Evolutionary conservation across 2,888 invertebrate species (phyloP), one percentile per base, ranked within the genome.

Genomic region (Gryllus longicercus): DNA sequence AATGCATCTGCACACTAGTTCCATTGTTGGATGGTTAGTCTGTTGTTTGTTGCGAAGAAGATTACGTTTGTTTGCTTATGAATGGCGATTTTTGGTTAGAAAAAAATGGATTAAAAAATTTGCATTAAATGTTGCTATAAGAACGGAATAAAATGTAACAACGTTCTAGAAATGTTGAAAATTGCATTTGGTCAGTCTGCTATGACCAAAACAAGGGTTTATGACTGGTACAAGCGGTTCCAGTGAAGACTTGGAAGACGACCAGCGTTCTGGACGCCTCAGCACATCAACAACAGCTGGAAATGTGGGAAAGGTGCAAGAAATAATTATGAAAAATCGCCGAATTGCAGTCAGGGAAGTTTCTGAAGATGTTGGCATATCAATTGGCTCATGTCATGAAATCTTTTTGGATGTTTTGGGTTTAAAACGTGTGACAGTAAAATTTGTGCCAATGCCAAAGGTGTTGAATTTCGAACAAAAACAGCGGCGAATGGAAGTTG

Each of bases 401-500:
- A 21, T 2, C 1, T 75, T 75, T 75, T 75, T 2, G 11, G 21
- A 75, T 75, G 75, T 21, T 75, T 75, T 21, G n/a, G 75, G 23
- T 23, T 18, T 75, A n/a, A 75, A 18, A 75, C 23, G 75, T n/a
- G 23, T 21, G 75, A n/a, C 75, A 75, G 75, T n/a, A 75, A 75
- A 75, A 11, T 77, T 81, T 75, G 51, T 51, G 11, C 51, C 51
- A 51, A 51, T 21, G 21, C 21, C 21, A 21, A 21, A 51, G 16
- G 11, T 51, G 51, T 51, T 51, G 51, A 51, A 82, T 76, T 80
- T 80, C 21, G 21, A 21, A 21, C 21, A 21, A 1, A 21, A 21
- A 21, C 21, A 21, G 21, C 21, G 21, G 21, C 79, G 21, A 78
- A 82, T 81, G 75, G 81, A 77, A 78, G 79, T 83, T 81, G 83